Conservation (phyloP, 1,140 invertebrate genomes). For the Calycopis cecrops region DNA sequence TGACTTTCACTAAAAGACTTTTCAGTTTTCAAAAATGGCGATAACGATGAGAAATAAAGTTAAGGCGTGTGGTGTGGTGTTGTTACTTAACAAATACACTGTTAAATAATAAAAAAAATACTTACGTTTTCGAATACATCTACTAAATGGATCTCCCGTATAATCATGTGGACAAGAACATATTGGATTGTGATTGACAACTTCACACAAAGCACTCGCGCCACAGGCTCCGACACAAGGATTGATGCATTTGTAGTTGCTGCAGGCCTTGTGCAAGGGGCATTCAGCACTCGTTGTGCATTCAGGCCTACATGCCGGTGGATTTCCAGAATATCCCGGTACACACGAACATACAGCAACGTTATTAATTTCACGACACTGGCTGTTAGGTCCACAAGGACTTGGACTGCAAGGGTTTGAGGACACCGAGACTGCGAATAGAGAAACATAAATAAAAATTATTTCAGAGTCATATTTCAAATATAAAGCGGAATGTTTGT, state of each 20-base stretch:
- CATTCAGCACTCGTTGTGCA: slow-evolving; percentile 82
- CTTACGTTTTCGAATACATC: slow-evolving; percentile 78
- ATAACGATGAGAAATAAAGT: no score
- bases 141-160: slow-evolving; percentile 83
- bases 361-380: slow-evolving; percentile 78
- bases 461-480: neutral
- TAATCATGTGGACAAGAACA: slow-evolving; percentile 80
- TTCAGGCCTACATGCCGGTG: slow-evolving; percentile 81
- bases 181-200: slow-evolving; percentile 79
- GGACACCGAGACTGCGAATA: slow-evolving; percentile 63
- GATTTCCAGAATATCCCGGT: slow-evolving; percentile 79
- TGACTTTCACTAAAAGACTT: no score
- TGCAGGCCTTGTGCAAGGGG: slow-evolving; percentile 77
- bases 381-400: slow-evolving; percentile 82
- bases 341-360: slow-evolving; percentile 82
- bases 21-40: no score
- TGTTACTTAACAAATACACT: no score
- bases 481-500: neutral
- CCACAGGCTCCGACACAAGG: slow-evolving; percentile 84
- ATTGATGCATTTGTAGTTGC: slow-evolving; percentile 81
- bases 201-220: slow-evolving; percentile 77
- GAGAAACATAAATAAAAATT: slow-evolving; percentile 17
- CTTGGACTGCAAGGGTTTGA: slow-evolving; percentile 77
- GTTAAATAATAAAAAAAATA: no score
- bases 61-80: no score